phyloP scores from a whole-genome alignment of 2,888 invertebrate genomes.

The Xylocampa areola region DNA sequence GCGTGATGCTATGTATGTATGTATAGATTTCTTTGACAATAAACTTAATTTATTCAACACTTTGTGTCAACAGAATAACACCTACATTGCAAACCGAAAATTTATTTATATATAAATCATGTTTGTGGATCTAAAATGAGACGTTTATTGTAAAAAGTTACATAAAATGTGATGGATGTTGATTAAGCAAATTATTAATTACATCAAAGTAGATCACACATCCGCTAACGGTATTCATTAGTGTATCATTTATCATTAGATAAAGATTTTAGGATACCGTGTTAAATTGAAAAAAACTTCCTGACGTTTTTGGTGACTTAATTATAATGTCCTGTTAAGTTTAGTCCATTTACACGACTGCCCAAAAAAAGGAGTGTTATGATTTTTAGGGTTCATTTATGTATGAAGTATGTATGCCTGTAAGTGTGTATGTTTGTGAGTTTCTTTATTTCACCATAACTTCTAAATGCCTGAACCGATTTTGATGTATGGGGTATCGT shows the following conservation, averaged over 20 bases:
- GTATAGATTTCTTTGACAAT: slow-evolving; percentile 25
- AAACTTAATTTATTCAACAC: slow-evolving; percentile 10
- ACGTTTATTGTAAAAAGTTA: slow-evolving; percentile 32
- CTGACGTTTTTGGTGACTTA: too few relatives aligned
- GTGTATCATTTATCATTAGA: slow-evolving; percentile 2
- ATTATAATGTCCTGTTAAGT: too few relatives aligned
- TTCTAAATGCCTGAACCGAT: too few relatives aligned
- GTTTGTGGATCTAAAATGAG: slow-evolving; percentile 6
- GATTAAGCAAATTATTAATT: slow-evolving; percentile 32
- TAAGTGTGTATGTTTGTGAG: too few relatives aligned
- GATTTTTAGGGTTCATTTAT: too few relatives aligned
- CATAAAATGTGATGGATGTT: slow-evolving; percentile 36
- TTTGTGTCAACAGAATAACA: slow-evolving; percentile 13
- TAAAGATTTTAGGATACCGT: slow-evolving; percentile 4
- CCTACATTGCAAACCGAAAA: slow-evolving; percentile 4
- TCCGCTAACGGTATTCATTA: slow-evolving; percentile 34
- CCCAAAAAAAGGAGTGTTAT: too few relatives aligned
- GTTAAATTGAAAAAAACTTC: background rate
- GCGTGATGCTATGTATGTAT: too few relatives aligned
- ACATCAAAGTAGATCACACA: slow-evolving; percentile 29
- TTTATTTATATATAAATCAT: slow-evolving; percentile 18
- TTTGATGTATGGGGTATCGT: too few relatives aligned
- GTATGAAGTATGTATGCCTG: too few relatives aligned
- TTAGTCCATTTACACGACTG: too few relatives aligned
- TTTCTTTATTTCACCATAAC: too few relatives aligned